Evolutionary conservation across 2,797 vertebrate species (phyloP), one percentile per base, ranked within the genome.

Genomic region (Eutrigla gurnardus): DNA sequence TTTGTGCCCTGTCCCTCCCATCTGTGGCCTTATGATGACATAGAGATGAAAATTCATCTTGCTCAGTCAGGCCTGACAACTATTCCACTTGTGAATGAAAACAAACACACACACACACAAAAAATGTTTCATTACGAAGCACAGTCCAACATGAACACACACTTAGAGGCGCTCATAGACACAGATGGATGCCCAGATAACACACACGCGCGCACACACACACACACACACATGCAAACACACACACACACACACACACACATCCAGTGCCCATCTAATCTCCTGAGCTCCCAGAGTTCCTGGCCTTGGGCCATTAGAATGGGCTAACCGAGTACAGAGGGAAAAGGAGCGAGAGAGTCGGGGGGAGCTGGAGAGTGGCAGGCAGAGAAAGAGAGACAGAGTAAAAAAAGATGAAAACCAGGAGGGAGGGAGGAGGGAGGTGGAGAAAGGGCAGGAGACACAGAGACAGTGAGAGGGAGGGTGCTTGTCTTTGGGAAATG

Each of bases 401-500:
- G 70, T 1, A 10, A 64, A 49, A 50, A 50, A n/a, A 73, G 76
- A 79, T 72, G 73, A 77, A 68, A 65, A 55, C 61, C 13, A 59
- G 18, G 42, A 68, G 17, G 47, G 47, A 63, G 49, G 18, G 70
- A 77, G 75, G 6, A 77, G 75, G 6, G 68, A 61, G 33, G 66
- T 0, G 7, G 49, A 67, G 54, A 78, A 58, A 55, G 70, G 67
- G 70, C 62, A 62, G 73, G 72, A 89, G 83, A 86, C 80, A 82
- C 12, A 11, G 71, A 88, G 74, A 75, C 73, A 58, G 80, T 7
- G 77, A 79, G 62, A 80, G 85, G 79, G 84, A 95, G 94, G 89
- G 88, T 65, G 91, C 93, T 94, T 94, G 96, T 94, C 91, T 88
- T 93, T 93, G 89, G 96, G 95, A 96, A 96, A 96, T 94, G 93